Conservation (phyloP, 2,888 invertebrate genomes). For the Aphidius colemani region DNA sequence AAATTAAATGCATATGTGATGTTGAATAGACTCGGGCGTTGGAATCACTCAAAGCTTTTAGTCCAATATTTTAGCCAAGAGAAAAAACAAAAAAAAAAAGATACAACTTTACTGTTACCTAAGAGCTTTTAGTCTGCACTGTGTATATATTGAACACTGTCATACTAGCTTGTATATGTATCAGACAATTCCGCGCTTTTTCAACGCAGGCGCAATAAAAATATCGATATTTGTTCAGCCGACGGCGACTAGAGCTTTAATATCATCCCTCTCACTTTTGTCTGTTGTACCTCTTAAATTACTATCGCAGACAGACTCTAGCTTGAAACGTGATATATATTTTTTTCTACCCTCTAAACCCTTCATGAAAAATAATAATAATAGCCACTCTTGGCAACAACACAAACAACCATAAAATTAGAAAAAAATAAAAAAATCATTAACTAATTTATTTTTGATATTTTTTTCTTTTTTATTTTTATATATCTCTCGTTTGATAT, state of each 20-base stretch:
- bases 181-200: slow-evolving; percentile 50
- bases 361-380: too few species aligned
- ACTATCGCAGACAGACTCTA: too few species aligned
- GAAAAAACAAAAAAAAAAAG: background rate
- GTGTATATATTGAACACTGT: slow-evolving; percentile 28
- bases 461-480: too few species aligned
- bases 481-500: slow-evolving; percentile 24
- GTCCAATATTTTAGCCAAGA: slow-evolving; percentile 18
- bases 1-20: background rate
- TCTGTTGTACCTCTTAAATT: slow-evolving; percentile 14
- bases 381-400: slow-evolving; percentile 1
- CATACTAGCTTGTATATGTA: slow-evolving; percentile 20
- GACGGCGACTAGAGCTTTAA: slow-evolving; percentile 13
- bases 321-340: too few species aligned
- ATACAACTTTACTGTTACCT: slow-evolving; percentile 20
- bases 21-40: slow-evolving; percentile 24
- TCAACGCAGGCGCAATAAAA: slow-evolving; percentile 52
- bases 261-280: slow-evolving; percentile 8
- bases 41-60: slow-evolving; percentile 30
- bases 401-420: too few species aligned
- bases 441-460: too few species aligned
- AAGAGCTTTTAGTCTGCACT: slow-evolving; percentile 32
- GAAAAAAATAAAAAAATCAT: too few species aligned
- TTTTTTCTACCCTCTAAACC: too few species aligned
- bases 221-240: slow-evolving; percentile 35